Percentiles rank a stretch among this genome's conserved stretches.
These are phyloP conservation scores for Graptemys geographica DNA, from an alignment of 2,797 vertebrate genomes.

Conservation along the genomic window DNA sequence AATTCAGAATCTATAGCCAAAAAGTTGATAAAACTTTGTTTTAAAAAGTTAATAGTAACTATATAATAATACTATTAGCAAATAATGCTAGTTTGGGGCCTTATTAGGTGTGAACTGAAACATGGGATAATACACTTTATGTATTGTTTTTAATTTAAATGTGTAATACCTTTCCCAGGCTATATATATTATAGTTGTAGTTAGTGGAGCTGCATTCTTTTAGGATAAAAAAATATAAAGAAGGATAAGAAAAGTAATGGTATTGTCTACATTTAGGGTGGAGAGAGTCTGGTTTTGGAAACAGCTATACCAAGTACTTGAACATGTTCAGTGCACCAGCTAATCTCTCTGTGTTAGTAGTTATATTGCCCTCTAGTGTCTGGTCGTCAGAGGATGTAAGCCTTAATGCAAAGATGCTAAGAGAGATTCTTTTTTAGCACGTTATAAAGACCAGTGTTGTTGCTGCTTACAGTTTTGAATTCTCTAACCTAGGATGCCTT, in stretches of 20 bases:
- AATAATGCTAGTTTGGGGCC: not conserved
- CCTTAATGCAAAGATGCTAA: not conserved
- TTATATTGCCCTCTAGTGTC: not conserved
- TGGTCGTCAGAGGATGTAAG: not conserved
- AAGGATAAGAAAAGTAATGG: too few species aligned
- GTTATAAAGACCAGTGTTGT: not conserved
- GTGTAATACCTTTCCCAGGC: too few species aligned
- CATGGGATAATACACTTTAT: rapidly evolving
- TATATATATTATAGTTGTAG: too few species aligned
- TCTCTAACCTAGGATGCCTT: not conserved
- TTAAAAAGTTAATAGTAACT: not conserved
- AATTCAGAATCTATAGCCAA: not conserved
- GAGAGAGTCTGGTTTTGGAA: too few species aligned
- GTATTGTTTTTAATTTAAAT: too few species aligned
- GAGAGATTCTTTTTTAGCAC: not conserved
- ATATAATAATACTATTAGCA: not conserved
- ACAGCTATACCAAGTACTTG: too few species aligned
- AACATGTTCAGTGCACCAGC: too few species aligned
- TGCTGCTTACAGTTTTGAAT: not conserved
- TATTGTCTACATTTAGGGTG: not conserved
- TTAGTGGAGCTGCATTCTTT: too few species aligned
- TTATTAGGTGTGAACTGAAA: not conserved
- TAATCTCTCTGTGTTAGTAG: not conserved
- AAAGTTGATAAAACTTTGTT: not conserved
- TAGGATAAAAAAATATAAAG: too few species aligned